Base-by-base conservation (phyloP, 2,888 invertebrate genomes). In the Euzophera pinguis region DNA sequence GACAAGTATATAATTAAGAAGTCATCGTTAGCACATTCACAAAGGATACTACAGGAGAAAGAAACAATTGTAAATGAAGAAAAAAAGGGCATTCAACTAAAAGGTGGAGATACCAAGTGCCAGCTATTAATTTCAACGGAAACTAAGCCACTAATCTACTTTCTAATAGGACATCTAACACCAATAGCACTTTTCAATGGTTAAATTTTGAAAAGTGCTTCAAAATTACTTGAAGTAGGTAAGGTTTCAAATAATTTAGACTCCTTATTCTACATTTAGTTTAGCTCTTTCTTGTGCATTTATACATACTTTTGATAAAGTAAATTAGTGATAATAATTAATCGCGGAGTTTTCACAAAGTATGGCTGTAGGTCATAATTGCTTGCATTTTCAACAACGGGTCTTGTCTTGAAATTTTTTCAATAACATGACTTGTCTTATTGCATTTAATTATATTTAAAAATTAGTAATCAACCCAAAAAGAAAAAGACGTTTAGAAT, bases 101-200 rank as follows among this genome's bases (percentile, higher is more conserved):
- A 84, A 78, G 73, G 89, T 90, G 89, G 75, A 75, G 67, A 76
- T 81, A 79, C 79, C 69, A 83, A 86, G 90, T 90, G 90, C 90
- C 82, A 84, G 82, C 90, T 90, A 89, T 73, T 78, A 89, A 84
- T 63, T 60, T 27, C 56, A 82, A 86, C 78, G 54, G 57, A 87
- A 85, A 81, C 69, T 64, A 90, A 90, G 89, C 89, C 35, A 58
- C 87, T 84, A 87, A 57, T 52, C 84, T 84, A 87, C 77, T 70
- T 68, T 72, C 79, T 84, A 83, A 78, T 65, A 85, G 89, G 88
- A 87, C 84, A 71, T 75, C 82, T 84, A 88, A 86, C 82, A 85
- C 67, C 71, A 69, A 84, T 51, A 57, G 54, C 62, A 72, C 69
- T 61, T 63, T 61, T 59, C 63, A 57, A 51, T 4, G 54, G 47